A percentile compares a stretch with the other conserved stretches of the same genome.
These are phyloP conservation scores for Potorous gilbertii DNA, from an alignment of 2,797 vertebrate species.

Conservation along the genomic window DNA sequence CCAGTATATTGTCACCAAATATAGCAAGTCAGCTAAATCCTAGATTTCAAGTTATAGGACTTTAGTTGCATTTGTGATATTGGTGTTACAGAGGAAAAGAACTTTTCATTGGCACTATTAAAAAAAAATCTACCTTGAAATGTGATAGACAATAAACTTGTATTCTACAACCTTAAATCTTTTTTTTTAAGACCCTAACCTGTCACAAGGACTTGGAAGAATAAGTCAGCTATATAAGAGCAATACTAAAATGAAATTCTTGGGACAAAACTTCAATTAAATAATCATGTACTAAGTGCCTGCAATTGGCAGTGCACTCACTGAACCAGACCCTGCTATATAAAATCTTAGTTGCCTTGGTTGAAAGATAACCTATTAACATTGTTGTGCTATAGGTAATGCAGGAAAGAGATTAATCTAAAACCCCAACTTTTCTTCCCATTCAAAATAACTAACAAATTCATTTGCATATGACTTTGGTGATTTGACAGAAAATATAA, in stretches of 20 bases:
- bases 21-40: neutral
- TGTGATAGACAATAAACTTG: neutral
- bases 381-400: slow-evolving; percentile 1
- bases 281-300: neutral
- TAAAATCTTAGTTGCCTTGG: neutral
- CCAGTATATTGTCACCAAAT: neutral
- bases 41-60: slow-evolving; percentile 19
- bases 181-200: neutral
- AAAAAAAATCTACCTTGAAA: neutral
- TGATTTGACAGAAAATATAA: slow-evolving; percentile 32
- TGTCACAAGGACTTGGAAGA: neutral
- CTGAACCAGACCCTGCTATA: neutral
- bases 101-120: neutral
- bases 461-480: slow-evolving; percentile 1
- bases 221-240: neutral
- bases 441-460: slow-evolving; percentile 29
- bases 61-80: slow-evolving; percentile 35
- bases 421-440: slow-evolving; percentile 13
- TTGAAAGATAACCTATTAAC: neutral
- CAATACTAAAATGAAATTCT: slow-evolving; percentile 1
- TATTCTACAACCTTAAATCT: slow-evolving; percentile 40
- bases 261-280: slow-evolving; percentile 11
- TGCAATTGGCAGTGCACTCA: neutral
- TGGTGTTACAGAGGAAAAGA: neutral
- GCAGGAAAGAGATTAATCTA: slow-evolving; percentile 13